Evolutionary conservation across 2,113 vertebrate species (phyloP).

Genomic region (Gobius niger): DNA sequence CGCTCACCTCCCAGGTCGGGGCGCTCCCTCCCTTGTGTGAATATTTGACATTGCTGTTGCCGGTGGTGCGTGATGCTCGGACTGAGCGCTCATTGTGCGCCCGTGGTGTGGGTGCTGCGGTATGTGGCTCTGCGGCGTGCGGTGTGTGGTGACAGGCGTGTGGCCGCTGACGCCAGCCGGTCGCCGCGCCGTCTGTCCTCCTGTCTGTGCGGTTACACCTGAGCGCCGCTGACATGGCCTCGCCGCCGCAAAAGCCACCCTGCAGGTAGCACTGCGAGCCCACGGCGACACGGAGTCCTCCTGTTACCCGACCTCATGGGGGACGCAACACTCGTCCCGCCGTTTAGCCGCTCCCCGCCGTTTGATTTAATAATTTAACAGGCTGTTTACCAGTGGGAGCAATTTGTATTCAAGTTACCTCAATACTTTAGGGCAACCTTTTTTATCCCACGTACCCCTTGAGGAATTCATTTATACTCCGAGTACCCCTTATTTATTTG

Average conservation of each 20-base stretch:
- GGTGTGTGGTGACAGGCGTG: conserved; percentile 77
- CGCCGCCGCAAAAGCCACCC: conserved; percentile 9
- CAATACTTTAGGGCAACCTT: too few species aligned
- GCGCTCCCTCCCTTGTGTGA: conserved; percentile 70
- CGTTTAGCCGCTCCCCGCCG: too few species aligned
- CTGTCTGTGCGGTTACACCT: conserved; percentile 72
- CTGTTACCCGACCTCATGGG: not conserved
- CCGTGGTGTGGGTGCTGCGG: conserved; percentile 72
- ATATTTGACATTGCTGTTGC: conserved; percentile 81
- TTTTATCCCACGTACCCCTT: too few species aligned
- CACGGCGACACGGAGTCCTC: not conserved
- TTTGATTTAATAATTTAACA: too few species aligned
- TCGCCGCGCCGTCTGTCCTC: conserved; percentile 62
- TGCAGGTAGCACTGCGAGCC: not conserved
- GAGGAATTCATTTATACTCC: too few species aligned
- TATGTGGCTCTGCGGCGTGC: conserved; percentile 74
- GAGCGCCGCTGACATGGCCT: conserved; percentile 54
- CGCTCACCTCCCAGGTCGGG: conserved; percentile 39
- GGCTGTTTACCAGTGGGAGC: too few species aligned
- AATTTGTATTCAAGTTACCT: too few species aligned
- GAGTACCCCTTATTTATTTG: too few species aligned
- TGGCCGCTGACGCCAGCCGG: conserved; percentile 78
- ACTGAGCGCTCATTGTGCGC: conserved; percentile 79
- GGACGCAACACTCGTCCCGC: too few species aligned
- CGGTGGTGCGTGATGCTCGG: conserved; percentile 76